Conservation (phyloP, 2,888 invertebrate genomes). For the Pyrocoelia pectoralis region DNA sequence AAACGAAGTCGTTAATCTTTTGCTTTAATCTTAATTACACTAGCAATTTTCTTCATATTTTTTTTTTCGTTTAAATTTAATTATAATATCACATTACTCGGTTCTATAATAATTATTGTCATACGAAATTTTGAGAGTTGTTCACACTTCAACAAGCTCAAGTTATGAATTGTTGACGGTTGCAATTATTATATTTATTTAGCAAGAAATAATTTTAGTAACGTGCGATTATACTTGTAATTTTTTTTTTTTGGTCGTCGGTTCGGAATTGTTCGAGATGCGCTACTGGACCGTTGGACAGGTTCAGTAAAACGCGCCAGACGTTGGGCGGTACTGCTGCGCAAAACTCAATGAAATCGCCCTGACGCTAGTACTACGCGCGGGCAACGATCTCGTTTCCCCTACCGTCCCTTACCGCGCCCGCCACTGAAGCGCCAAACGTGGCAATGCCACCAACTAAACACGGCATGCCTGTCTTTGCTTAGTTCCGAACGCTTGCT, state of each 20-base stretch:
- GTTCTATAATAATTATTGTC: too few species aligned
- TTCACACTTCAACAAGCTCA: too few species aligned
- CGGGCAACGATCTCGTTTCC: conserved; percentile 57
- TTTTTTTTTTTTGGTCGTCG: background rate
- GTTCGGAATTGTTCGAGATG: conserved; percentile 12
- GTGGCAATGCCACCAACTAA: conserved; percentile 51
- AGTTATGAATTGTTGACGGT: background rate
- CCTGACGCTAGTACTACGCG: conserved; percentile 55
- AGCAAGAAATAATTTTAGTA: background rate
- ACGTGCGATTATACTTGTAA: conserved; percentile 1
- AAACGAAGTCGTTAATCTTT: conserved; percentile 1
- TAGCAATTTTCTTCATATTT: background rate
- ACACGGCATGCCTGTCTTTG: conserved; percentile 49
- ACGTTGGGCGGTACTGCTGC: conserved; percentile 56
- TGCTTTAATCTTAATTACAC: background rate
- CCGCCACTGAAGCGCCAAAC: conserved; percentile 46
- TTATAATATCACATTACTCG: too few species aligned
- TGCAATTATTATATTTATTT: background rate
- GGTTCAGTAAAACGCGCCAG: conserved; percentile 50
- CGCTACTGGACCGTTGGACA: conserved; percentile 45
- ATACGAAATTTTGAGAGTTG: too few species aligned
- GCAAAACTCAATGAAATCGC: conserved; percentile 53
- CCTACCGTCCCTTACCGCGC: conserved; percentile 21
- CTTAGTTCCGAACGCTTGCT: conserved; percentile 21
- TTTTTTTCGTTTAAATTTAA: background rate